Conservation (phyloP, 2,113 vertebrate genomes). For the Muntiacus reevesi region DNA sequence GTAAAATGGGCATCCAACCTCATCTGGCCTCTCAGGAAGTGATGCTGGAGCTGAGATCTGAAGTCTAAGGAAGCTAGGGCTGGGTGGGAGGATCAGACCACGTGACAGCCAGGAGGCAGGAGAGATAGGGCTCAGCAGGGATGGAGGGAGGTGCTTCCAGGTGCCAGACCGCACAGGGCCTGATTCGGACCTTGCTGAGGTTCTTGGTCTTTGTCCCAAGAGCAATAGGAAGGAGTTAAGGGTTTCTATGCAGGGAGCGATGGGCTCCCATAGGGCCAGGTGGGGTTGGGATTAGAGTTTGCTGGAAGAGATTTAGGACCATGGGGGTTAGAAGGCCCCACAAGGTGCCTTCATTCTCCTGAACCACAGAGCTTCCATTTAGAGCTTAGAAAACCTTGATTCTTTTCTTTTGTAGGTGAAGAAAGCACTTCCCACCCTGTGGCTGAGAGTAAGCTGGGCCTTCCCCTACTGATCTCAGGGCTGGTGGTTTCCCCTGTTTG, state of each 20-base stretch:
- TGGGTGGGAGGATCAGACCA: background rate
- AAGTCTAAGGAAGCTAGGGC: background rate
- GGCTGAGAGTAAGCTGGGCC: background rate
- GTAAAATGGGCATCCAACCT: background rate
- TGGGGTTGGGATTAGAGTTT: background rate
- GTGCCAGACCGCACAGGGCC: background rate
- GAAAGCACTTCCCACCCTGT: background rate
- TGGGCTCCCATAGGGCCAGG: background rate
- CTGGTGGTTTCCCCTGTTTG: background rate
- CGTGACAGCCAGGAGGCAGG: background rate
- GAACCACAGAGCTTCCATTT: background rate
- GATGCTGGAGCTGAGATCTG: background rate
- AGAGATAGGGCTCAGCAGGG: background rate
- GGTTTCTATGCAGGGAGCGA: background rate
- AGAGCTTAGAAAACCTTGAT: background rate
- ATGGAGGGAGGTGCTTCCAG: background rate
- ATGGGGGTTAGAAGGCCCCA: background rate
- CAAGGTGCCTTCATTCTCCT: background rate
- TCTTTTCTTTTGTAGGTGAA: background rate
- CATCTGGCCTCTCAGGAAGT: background rate
- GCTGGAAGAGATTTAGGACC: background rate
- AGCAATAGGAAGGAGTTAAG: background rate
- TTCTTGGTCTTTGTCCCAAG: background rate
- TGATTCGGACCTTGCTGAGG: background rate
- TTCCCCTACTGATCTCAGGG: background rate